phyloP scores from a whole-genome alignment of 2,113 vertebrate genomes.

The Mormoops blainvillei region DNA sequence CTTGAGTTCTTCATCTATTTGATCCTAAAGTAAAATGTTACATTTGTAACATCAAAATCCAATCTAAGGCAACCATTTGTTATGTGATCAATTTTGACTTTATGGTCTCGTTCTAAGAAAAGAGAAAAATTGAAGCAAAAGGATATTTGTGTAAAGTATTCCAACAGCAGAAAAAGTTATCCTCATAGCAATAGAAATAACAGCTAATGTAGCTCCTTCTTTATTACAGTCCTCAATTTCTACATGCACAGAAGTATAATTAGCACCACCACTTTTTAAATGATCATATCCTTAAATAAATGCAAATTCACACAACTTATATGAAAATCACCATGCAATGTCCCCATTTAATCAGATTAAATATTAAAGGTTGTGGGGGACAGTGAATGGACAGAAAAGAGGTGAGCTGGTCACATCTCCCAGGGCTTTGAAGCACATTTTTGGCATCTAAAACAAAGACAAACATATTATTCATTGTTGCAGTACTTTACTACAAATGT shows the following conservation, averaged over 20 bases:
- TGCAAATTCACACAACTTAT: not conserved
- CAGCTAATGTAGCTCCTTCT: not conserved
- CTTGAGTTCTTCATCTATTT: conserved; percentile 33
- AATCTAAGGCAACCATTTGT: not conserved
- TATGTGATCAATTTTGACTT: not conserved
- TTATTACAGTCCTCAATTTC: not conserved
- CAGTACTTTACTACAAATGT: conserved; percentile 29
- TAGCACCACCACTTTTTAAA: not conserved
- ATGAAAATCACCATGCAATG: conserved; percentile 43
- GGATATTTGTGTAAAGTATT: conserved; percentile 6
- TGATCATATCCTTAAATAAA: conserved; percentile 38
- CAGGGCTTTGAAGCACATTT: conserved; percentile 50
- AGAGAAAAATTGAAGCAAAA: not conserved
- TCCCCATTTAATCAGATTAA: conserved; percentile 53
- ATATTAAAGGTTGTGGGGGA: not conserved
- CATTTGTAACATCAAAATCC: conserved; percentile 16
- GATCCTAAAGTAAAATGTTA: conserved; percentile 1
- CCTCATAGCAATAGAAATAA: not conserved
- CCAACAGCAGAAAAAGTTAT: conserved; percentile 3
- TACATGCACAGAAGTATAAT: not conserved
- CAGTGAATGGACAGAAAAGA: not conserved
- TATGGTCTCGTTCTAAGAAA: not conserved
- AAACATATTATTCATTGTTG: conserved; percentile 28
- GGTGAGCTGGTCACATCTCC: conserved; percentile 13
- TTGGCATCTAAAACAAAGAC: conserved; percentile 70